phyloP scores from a whole-genome alignment of 2,113 vertebrate genomes.

The Calidris pygmaea region DNA sequence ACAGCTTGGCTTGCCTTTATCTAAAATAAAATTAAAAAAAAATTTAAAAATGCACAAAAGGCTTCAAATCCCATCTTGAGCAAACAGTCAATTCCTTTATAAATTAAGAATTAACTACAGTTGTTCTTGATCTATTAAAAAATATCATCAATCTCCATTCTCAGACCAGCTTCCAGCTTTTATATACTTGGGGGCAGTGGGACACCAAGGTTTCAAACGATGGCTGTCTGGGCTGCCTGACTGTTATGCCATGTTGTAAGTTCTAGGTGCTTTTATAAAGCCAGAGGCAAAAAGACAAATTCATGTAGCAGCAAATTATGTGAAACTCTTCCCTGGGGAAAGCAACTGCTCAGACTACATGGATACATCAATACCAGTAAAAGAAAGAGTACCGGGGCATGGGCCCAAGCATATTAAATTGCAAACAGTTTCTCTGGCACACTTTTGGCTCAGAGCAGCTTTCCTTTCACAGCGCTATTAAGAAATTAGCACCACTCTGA shows the following conservation, averaged over 20 bases:
- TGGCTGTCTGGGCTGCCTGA: background rate
- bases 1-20: slow-evolving; percentile 60
- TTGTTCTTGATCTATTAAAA: slow-evolving; percentile 35
- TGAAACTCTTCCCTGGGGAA: background rate
- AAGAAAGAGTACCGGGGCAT: background rate
- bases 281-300: background rate
- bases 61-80: slow-evolving; percentile 56
- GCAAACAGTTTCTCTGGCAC: background rate
- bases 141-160: background rate
- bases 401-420: background rate
- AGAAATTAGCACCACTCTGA: background rate
- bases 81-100: slow-evolving; percentile 65
- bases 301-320: background rate
- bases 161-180: background rate
- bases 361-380: background rate
- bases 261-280: background rate
- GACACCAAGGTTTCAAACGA: background rate
- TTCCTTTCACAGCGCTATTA: background rate
- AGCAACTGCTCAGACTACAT: background rate
- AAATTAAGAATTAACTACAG: slow-evolving; percentile 65
- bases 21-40: slow-evolving; percentile 27
- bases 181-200: background rate
- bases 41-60: slow-evolving; percentile 48
- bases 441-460: background rate
- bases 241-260: background rate